Evolutionary conservation across 2,888 invertebrate species (phyloP).

Genomic region (Neocrepidodera transversa): DNA sequence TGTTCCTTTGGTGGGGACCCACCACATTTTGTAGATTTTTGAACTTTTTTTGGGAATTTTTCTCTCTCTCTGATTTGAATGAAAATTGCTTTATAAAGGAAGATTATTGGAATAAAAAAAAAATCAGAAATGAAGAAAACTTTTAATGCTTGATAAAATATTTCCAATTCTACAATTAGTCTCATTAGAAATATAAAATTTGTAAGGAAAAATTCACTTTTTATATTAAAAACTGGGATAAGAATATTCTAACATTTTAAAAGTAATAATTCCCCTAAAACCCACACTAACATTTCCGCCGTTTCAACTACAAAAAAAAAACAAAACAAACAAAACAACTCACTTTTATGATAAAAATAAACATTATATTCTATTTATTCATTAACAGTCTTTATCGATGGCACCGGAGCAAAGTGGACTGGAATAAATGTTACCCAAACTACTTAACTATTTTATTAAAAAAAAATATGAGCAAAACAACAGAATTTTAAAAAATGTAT

Average conservation of each 20-base stretch:
- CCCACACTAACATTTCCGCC: background rate
- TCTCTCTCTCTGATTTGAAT: too few species aligned
- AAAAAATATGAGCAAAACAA: too few species aligned
- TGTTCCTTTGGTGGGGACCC: too few species aligned
- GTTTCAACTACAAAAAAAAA: background rate
- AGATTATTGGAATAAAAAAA: too few species aligned
- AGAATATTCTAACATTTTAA: background rate
- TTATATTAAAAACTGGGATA: background rate
- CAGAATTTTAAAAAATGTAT: too few species aligned
- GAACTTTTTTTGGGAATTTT: too few species aligned
- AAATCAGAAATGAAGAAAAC: background rate
- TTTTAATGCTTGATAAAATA: slow-evolving; percentile 3
- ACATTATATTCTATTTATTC: slow-evolving; percentile 28
- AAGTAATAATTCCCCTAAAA: background rate
- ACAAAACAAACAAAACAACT: background rate
- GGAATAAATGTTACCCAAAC: too few species aligned
- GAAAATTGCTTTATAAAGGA: too few species aligned
- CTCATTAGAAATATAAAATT: slow-evolving; percentile 14
- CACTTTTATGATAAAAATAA: slow-evolving; percentile 10
- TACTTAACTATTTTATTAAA: too few species aligned
- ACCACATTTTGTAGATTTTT: too few species aligned
- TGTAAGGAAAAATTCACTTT: background rate
- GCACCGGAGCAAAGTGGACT: slow-evolving; percentile 10
- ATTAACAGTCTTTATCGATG: slow-evolving; percentile 30
- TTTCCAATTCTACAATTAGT: slow-evolving; percentile 4